Percentiles rank a stretch among this genome's conserved stretches.
Conservation (phyloP, 2,888 invertebrate genomes). For the Danaus chrysippus region DNA sequence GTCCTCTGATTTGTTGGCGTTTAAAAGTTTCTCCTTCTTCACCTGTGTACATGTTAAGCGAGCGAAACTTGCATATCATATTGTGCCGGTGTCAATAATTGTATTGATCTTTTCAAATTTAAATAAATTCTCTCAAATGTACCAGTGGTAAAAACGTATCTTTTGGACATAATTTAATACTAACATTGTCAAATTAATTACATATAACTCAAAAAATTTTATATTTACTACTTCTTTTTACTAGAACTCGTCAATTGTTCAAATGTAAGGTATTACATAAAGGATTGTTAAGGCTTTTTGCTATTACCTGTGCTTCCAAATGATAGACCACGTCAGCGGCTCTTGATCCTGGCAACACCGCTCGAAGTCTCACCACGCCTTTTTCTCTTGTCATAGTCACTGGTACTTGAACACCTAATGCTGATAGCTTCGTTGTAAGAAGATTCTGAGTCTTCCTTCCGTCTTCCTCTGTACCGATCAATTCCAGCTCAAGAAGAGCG, state of each 20-base stretch:
- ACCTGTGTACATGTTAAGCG: conserved; percentile 43
- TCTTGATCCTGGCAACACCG: conserved; percentile 83
- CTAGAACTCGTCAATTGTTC: too few species aligned
- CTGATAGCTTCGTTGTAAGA: conserved; percentile 48
- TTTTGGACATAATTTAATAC: too few species aligned
- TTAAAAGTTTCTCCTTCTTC: conserved; percentile 62
- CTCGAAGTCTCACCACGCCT: conserved; percentile 75
- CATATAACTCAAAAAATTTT: too few species aligned
- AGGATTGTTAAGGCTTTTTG: background rate
- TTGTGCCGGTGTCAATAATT: background rate
- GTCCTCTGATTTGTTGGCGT: conserved; percentile 34
- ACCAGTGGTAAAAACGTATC: too few species aligned
- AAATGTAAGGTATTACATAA: background rate
- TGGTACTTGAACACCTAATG: conserved; percentile 57
- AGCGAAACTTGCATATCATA: background rate
- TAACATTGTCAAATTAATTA: too few species aligned
- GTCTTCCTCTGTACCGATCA: conserved; percentile 78
- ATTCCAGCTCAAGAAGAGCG: conserved; percentile 86
- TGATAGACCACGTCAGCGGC: conserved; percentile 89
- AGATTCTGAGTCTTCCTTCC: conserved; percentile 75
- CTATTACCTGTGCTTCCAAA: conserved; percentile 86
- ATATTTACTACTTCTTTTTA: too few species aligned
- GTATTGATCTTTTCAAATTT: too few species aligned
- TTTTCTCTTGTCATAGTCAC: conserved; percentile 61
- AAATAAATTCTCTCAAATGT: too few species aligned